Evolutionary conservation across 2,888 invertebrate species (phyloP).

Genomic region (Gryllus longicercus): DNA sequence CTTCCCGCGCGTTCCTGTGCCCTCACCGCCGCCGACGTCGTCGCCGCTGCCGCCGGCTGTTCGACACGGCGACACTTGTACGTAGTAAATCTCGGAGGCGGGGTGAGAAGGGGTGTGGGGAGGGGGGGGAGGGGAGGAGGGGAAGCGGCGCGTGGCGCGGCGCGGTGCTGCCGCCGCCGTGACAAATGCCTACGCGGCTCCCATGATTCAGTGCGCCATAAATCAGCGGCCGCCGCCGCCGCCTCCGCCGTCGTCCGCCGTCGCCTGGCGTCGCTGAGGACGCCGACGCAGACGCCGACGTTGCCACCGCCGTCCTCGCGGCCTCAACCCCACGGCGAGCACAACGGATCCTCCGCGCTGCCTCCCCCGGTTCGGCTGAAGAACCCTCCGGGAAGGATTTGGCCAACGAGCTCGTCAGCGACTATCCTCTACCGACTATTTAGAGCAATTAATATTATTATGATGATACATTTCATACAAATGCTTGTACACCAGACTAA

Average conservation of each 20-base stretch:
- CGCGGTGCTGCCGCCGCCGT: not conserved
- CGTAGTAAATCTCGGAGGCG: not conserved
- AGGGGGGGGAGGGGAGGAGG: too few species aligned
- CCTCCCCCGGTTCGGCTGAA: not conserved
- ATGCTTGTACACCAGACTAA: too few species aligned
- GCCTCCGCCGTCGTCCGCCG: not conserved
- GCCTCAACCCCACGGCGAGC: not conserved
- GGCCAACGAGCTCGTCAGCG: too few species aligned
- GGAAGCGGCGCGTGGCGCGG: not conserved
- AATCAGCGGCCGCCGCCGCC: not conserved
- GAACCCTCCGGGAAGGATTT: too few species aligned
- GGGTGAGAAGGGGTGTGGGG: too few species aligned
- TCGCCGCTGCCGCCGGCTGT: not conserved
- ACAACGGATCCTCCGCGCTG: not conserved
- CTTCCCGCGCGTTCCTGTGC: too few species aligned
- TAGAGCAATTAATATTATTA: too few species aligned
- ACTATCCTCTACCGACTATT: too few species aligned
- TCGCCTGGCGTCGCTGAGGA: not conserved
- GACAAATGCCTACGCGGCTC: not conserved
- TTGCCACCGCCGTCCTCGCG: not conserved
- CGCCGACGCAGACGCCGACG: not conserved
- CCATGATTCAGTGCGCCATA: not conserved
- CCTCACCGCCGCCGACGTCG: too few species aligned
- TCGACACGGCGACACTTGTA: slow-evolving; percentile 8
- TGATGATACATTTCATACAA: too few species aligned